These are phyloP conservation scores for Cataglyphis rosenhaueri DNA, from an alignment of 2,888 invertebrate species.

Conservation along the genomic window DNA sequence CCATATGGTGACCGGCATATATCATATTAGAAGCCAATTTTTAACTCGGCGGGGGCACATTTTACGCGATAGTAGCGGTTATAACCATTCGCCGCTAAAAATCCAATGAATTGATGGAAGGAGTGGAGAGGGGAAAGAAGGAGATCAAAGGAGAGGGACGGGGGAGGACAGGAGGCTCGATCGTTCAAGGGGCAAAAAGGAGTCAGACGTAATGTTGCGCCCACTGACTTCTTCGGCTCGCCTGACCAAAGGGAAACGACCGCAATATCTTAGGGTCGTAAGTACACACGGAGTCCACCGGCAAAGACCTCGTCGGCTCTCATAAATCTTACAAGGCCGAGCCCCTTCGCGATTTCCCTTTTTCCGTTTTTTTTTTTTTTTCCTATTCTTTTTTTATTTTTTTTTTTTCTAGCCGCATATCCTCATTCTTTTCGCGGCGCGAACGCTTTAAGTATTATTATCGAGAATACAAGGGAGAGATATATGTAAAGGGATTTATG, in stretches of 20 bases:
- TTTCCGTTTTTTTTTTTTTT: constrained; percentile 2
- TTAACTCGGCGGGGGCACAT: constrained; percentile 80
- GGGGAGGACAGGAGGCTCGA: constrained; percentile 38
- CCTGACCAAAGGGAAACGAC: constrained; percentile 77
- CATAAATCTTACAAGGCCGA: constrained; percentile 70
- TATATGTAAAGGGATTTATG: not conserved
- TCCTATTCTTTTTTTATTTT: constrained; percentile 7
- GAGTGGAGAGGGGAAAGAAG: not conserved
- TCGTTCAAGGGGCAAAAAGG: constrained; percentile 70
- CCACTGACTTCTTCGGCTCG: constrained; percentile 70
- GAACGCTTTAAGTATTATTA: constrained; percentile 46
- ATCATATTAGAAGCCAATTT: constrained; percentile 83
- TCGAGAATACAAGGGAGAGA: not conserved
- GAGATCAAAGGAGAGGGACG: constrained; percentile 25
- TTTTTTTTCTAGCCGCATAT: constrained; percentile 23
- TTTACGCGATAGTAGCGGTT: constrained; percentile 74
- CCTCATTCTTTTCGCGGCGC: constrained; percentile 13
- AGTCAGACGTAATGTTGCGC: constrained; percentile 52
- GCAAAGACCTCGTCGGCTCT: constrained; percentile 67
- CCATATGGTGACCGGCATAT: constrained; percentile 81
- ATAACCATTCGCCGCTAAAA: constrained; percentile 74
- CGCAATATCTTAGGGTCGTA: constrained; percentile 81
- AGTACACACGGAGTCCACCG: constrained; percentile 77
- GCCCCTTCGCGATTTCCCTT: constrained; percentile 56
- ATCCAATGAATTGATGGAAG: constrained; percentile 75